These are phyloP conservation scores for Megaleporinus macrocephalus DNA, from an alignment of 2,113 vertebrate species.

Conservation along the genomic window DNA sequence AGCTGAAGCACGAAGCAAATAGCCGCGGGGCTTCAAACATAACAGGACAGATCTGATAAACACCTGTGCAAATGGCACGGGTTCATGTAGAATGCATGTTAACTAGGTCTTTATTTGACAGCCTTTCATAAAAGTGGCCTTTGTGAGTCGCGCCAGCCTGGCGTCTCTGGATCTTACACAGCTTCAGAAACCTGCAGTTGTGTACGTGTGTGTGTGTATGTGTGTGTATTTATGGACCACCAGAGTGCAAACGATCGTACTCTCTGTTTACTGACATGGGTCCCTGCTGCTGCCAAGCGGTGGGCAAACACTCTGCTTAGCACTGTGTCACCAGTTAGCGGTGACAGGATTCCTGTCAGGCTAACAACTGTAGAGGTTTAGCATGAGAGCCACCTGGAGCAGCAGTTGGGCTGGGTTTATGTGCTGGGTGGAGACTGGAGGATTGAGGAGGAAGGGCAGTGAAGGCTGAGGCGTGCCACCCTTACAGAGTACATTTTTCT, in stretches of 20 bases:
- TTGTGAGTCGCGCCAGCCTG: background rate
- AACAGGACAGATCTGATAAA: background rate
- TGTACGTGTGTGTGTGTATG: conserved; percentile 8
- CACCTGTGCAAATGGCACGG: background rate
- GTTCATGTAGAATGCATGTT: too few species aligned
- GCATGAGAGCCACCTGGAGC: conserved; percentile 50
- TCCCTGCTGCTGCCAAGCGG: conserved; percentile 13
- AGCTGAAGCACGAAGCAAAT: too few species aligned
- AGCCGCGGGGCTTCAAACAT: background rate
- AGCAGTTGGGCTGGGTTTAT: conserved; percentile 53
- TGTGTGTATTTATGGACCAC: conserved; percentile 12
- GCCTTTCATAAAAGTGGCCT: too few species aligned
- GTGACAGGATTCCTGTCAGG: conserved; percentile 39
- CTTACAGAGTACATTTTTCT: conserved; percentile 29
- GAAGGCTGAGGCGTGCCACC: conserved; percentile 22
- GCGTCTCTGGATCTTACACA: background rate
- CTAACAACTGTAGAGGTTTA: conserved; percentile 39
- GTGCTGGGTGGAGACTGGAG: conserved; percentile 6
- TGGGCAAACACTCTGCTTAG: conserved; percentile 34
- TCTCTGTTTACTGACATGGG: conserved; percentile 39
- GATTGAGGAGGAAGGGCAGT: conserved; percentile 33
- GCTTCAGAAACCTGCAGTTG: background rate
- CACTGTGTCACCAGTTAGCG: conserved; percentile 24
- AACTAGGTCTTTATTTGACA: too few species aligned
- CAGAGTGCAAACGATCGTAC: conserved; percentile 10